These are phyloP conservation scores for Charadrius vociferus DNA, from an alignment of 2,113 vertebrate genomes.

Conservation along the genomic window DNA sequence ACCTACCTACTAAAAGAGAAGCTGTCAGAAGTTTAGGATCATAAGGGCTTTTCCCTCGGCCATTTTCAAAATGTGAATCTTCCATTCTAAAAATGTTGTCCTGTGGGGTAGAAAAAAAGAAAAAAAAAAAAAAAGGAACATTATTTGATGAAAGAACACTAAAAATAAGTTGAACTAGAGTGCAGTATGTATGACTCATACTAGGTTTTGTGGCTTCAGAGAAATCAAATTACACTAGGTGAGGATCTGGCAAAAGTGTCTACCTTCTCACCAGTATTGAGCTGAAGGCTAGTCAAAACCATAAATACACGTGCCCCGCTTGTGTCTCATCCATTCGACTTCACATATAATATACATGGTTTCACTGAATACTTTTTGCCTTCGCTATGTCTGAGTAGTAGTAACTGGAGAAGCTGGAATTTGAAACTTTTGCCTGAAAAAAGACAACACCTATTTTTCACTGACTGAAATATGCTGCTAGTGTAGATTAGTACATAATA, in stretches of 20 bases:
- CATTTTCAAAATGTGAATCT: slow-evolving; percentile 89
- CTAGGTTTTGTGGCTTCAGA: neutral
- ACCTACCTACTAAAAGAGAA: slow-evolving; percentile 91
- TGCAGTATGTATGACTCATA: neutral
- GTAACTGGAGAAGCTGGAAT: neutral
- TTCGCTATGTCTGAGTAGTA: neutral
- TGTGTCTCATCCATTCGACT: neutral
- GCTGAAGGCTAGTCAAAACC: neutral
- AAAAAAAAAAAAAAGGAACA: neutral
- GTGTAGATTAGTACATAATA: neutral
- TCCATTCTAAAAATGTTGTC: slow-evolving; percentile 91
- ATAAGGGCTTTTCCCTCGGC: slow-evolving; percentile 95
- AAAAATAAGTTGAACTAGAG: neutral
- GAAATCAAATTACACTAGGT: neutral
- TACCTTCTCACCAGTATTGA: neutral
- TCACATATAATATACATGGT: neutral
- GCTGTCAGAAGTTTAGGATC: slow-evolving; percentile 94
- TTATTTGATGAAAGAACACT: slow-evolving; percentile 4
- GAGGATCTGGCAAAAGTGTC: neutral
- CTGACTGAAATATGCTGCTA: neutral
- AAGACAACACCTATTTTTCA: neutral
- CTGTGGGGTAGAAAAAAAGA: slow-evolving; percentile 72
- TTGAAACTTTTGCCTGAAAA: neutral
- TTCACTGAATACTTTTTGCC: neutral
- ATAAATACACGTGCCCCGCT: neutral